Conservation (phyloP, 1,140 invertebrate genomes). For the Drosophila nannoptera region DNA sequence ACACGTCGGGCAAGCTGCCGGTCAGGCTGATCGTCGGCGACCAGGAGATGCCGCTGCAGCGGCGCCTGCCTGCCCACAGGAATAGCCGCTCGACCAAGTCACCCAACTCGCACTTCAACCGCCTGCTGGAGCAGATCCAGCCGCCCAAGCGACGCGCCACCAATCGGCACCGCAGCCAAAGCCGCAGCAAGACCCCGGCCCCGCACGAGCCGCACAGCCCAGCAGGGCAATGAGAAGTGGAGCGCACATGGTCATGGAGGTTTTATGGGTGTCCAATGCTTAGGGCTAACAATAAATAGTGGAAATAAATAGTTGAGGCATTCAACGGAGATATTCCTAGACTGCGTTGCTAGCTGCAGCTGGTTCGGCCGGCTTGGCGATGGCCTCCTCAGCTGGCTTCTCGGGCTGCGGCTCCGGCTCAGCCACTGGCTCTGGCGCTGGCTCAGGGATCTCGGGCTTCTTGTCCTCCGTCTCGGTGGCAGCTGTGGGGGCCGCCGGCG, state of each 20-base stretch:
- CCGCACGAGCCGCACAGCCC: conserved; percentile 23
- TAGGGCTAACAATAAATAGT: conserved; percentile 64
- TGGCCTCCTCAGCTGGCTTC: conserved; percentile 5
- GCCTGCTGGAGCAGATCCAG: conserved; percentile 49
- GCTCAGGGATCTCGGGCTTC: conserved; percentile 38
- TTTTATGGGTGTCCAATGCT: conserved; percentile 17
- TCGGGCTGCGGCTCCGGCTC: conserved; percentile 15
- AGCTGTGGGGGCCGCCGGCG: conserved; percentile 17
- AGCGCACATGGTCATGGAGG: background rate
- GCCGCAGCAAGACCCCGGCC: conserved; percentile 50
- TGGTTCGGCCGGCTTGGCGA: conserved; percentile 6
- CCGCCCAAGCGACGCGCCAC: conserved; percentile 45
- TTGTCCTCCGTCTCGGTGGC: conserved; percentile 26
- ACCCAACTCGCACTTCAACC: conserved; percentile 63
- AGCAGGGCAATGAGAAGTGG: background rate
- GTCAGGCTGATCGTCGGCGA: conserved; percentile 57
- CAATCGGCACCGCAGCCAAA: conserved; percentile 64
- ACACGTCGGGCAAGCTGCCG: conserved; percentile 45
- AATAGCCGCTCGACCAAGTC: conserved; percentile 41
- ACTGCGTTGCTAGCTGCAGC: conserved; percentile 43
- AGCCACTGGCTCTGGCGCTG: background rate
- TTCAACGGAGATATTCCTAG: conserved; percentile 23
- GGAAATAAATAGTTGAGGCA: conserved; percentile 58
- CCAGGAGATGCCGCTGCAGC: conserved; percentile 47
- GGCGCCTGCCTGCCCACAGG: conserved; percentile 7